Base-by-base conservation (phyloP, 2,888 invertebrate species). In the Cyclophora punctaria region DNA sequence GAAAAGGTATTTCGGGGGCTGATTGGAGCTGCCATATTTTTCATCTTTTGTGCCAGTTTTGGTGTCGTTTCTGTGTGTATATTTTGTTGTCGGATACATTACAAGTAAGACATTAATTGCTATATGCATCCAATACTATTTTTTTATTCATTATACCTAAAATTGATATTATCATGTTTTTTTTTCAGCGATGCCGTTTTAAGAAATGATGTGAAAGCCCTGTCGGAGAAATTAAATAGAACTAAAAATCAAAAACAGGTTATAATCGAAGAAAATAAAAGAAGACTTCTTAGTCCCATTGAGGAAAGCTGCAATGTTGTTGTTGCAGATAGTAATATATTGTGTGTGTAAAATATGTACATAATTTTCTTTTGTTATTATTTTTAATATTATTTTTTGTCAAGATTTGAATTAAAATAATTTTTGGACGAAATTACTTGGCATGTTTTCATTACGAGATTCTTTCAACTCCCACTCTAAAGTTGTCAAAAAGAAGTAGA, bases 301-400 rank as follows among this genome's bases (percentile, higher is more conserved):
- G 57, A 37, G n/a, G 55, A 61, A 45, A 56, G 57, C 47, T 61
- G 61, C 48, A 59, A 56, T 41, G 61, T 61, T 5, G 41, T 59
- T 5, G 57, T 61, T 1, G 47, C 51, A 48, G 59, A 56, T 48
- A 55, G 57, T 34, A 45, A 59, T 45, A 46, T 61, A 20, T 48
- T 59, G 51, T 61, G 60, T 48, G 53, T 56, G 43, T 53, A 48
- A 47, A 20, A 20, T 20, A 20, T 20, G 20, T 20, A 20, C n/a
- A n/a, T n/a, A 20, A 20, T 20, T 20, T 20, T 20, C 20, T 20
- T 20, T 33, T 34, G 6, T 7, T 7, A 34, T 35, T 52, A 3
- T 43, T 3, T 3, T 5, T 44, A 20, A 44, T 5, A 3, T 5
- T 33, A 20, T 44, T 3, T n/a, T 20, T 20, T 20, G 20, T 20